phyloP scores from a whole-genome alignment of 2,113 vertebrate species.

The Sturnus vulgaris region DNA sequence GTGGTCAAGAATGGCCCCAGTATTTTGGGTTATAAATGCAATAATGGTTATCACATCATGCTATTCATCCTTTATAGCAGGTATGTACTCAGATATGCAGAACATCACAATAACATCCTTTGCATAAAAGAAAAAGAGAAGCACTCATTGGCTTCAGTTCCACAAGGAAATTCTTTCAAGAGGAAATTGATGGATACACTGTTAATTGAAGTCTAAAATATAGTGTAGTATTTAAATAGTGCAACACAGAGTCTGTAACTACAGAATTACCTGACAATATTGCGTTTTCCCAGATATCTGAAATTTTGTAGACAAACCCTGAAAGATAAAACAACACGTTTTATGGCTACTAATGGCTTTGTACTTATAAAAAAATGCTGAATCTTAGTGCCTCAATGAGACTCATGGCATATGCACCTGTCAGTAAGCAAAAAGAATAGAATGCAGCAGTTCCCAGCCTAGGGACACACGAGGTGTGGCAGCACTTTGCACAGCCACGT shows the following conservation, averaged over 20 bases:
- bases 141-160: not conserved
- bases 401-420: not conserved
- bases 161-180: not conserved
- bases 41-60: not conserved
- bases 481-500: not conserved
- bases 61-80: not conserved
- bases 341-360: not conserved
- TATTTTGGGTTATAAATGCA: not conserved
- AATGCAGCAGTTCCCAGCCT: not conserved
- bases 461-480: not conserved
- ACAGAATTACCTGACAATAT: slow-evolving; percentile 89
- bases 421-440: not conserved
- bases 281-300: slow-evolving; percentile 93
- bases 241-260: not conserved
- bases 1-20: not conserved
- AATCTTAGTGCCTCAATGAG: not conserved
- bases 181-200: not conserved
- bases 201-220: not conserved
- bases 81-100: not conserved
- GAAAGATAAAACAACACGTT: slow-evolving; percentile 28
- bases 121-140: not conserved
- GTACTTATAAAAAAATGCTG: not conserved
- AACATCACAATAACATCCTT: not conserved
- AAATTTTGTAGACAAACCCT: slow-evolving; percentile 98
- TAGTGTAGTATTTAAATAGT: not conserved